Base-by-base conservation (phyloP, 30 jellyfish, hydroid and myxozoan genomes). In the Chrysaora quinquecirrha region DNA sequence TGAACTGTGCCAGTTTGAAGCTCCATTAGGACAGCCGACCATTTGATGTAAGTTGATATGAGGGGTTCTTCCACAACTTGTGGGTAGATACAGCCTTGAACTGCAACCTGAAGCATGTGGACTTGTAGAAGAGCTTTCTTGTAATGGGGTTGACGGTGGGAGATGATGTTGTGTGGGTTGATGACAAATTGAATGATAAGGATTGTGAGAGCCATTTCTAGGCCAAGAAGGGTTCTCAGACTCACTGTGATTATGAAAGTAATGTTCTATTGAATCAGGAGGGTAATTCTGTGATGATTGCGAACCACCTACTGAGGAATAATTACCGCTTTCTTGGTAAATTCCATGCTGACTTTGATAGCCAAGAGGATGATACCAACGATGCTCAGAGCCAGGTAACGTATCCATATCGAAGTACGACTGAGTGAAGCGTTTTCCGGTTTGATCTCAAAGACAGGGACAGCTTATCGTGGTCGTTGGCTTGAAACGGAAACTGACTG, bases 311-410 rank as follows among this genome's bases (percentile, higher is more conserved):
- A 71, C 68, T 16, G 87, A 43, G 84, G 76, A 76, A 60, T 71
- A 71, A 29, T 49, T 78, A 32, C 92, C 90, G 65, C 90, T 75
- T 56, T 88, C 96, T 0, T 90, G 96, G 60, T 75, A 88, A 48
- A 88, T 35, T 1, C 76, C 75, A 76, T 88, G 96, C 52, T 78
- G 96, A 24, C 66, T 64, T 30, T 86, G 92, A 52, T 88, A 88
- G 52, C 86, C 96, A 12, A 73, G 64, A 20, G 96, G 89, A 80
- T 78, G 96, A 75, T 76, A 88, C 96, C 96, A 88, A 7, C 96
- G 92, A 52, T 88, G 96, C 23, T 88, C 96, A 1, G 92, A 50
- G 0, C 92, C 92, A 34, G 92, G 61, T 14, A 82, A 25, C 4
- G 92, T 82, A 70, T 82, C 92, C 92, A 82, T 82, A 1, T 3